Conservation (phyloP, 37 sponge, comb jelly and placozoan genomes). For the Spongia lamella region DNA sequence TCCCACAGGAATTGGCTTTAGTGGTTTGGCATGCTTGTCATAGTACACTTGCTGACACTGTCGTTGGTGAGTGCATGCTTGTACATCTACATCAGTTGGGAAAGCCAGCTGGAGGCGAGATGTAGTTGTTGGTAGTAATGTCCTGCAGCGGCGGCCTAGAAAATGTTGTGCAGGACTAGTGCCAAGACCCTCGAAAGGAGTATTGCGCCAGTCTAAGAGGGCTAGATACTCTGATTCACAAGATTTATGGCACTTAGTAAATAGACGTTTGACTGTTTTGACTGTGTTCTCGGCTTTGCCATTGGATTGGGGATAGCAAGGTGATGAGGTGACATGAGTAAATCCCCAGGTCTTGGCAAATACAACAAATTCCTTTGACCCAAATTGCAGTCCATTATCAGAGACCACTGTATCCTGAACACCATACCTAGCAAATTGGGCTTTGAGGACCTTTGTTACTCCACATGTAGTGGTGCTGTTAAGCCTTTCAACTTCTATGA, state of each 20-base stretch:
- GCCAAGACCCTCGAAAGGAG: slow-evolving; percentile 46
- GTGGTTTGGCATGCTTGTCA: slow-evolving; percentile 13
- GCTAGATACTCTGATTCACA: slow-evolving; percentile 36
- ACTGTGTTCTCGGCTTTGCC: slow-evolving; percentile 54
- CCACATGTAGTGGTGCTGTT: neutral
- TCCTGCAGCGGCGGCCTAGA: slow-evolving; percentile 32
- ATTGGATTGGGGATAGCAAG: slow-evolving; percentile 47
- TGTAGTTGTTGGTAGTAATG: slow-evolving; percentile 27
- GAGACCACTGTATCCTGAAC: slow-evolving; percentile 14
- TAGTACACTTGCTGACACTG: slow-evolving; percentile 35
- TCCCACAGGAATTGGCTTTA: slow-evolving; percentile 26
- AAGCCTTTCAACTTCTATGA: neutral
- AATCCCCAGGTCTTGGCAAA: slow-evolving; percentile 44
- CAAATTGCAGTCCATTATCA: slow-evolving; percentile 49
- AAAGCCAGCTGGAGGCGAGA: too few relatives aligned
- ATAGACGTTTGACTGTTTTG: too few relatives aligned
- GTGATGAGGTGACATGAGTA: slow-evolving; percentile 2
- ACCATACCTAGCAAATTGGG: slow-evolving; percentile 21
- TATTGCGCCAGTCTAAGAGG: too few relatives aligned
- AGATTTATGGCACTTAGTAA: slow-evolving; percentile 32
- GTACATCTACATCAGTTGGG: too few relatives aligned
- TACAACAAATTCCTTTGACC: slow-evolving; percentile 16
- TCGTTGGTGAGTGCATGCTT: too few relatives aligned
- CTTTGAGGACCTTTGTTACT: slow-evolving; percentile 8
- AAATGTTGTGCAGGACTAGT: slow-evolving; percentile 56